Evolutionary conservation across 2,113 vertebrate genomes (phyloP), one percentile per base, ranked within the genome.

Genomic region (Marmota flaviventris): DNA sequence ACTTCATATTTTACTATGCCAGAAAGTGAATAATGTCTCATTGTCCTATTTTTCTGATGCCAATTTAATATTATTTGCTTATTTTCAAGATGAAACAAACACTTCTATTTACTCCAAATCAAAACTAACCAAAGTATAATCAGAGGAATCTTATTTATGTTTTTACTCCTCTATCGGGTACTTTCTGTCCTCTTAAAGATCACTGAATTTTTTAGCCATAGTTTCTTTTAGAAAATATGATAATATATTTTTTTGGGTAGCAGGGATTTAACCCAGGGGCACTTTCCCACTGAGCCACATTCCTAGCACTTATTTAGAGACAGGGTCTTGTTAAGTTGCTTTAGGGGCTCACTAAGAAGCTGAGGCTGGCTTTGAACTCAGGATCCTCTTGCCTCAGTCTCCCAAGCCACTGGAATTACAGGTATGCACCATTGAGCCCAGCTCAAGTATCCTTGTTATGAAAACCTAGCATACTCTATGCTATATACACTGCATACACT

Each of bases 1-100:
- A 22, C 39, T 51, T 53, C 34, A 79, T 53, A 56, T 39, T 39
- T 1, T 53, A 29, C 77, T 34, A 69, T 29, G 10, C 56, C 53
- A 69, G 13, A 45, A 93, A 88, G 11, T 20, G 20, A 22, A 8
- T 13, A 58, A 32, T 16, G 25, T 42, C 32, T 85, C 27, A 63
- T 18, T 79, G 7, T 89, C 42, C 81, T n/a, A 79, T 81, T 73
- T 65, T 58, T 29, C 25, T 72, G 25, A 86, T 63, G 18, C 93
- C 63, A 42, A 83, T 34, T 24, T 56, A 94, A 12, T 51, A n/a
- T 37, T 63, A 4, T 82, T 70, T 69, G 48, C 48, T 85, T 51
- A 18, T 56, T 93, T 89, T 87, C 39, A 63, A 76, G 51, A 11
- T n/a, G n/a, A 89, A 92, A 92, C 14, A 89, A 96, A 61, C n/a